Percentiles rank a stretch among this genome's conserved stretches.
Conservation (phyloP, 2,113 vertebrate species). For the Oncorhynchus mykiss region DNA sequence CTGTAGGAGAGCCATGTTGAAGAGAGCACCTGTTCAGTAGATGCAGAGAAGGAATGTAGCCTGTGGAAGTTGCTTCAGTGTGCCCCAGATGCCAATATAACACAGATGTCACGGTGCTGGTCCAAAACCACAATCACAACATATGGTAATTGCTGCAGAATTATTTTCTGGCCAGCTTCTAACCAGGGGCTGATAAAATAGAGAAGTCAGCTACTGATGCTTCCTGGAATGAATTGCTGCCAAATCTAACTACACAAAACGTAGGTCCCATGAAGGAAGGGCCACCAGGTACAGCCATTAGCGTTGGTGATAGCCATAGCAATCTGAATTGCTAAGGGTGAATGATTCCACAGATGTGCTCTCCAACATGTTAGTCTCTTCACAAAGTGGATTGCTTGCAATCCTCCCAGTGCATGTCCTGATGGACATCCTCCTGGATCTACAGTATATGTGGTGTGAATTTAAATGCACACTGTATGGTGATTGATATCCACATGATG, state of each 20-base stretch:
- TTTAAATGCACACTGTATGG: constrained; percentile 23
- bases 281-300: constrained; percentile 75
- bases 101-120: constrained; percentile 77
- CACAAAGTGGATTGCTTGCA: constrained; percentile 63
- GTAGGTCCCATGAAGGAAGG: constrained; percentile 65
- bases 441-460: not conserved
- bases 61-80: constrained; percentile 62
- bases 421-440: constrained; percentile 33
- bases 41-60: constrained; percentile 64
- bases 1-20: constrained; percentile 39
- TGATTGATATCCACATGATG: constrained; percentile 42
- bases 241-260: constrained; percentile 71
- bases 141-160: constrained; percentile 79
- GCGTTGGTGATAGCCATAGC: constrained; percentile 49
- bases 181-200: constrained; percentile 72
- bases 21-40: constrained; percentile 69
- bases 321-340: constrained; percentile 59
- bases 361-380: constrained; percentile 48
- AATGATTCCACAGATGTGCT: constrained; percentile 69
- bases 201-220: constrained; percentile 59
- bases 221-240: constrained; percentile 71
- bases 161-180: constrained; percentile 72
- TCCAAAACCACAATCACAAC: constrained; percentile 80
- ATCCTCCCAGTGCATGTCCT: constrained; percentile 41
- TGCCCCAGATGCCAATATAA: constrained; percentile 75